Evolutionary conservation across 2,113 vertebrate genomes (phyloP).

Genomic region (Fregetta grallaria): DNA sequence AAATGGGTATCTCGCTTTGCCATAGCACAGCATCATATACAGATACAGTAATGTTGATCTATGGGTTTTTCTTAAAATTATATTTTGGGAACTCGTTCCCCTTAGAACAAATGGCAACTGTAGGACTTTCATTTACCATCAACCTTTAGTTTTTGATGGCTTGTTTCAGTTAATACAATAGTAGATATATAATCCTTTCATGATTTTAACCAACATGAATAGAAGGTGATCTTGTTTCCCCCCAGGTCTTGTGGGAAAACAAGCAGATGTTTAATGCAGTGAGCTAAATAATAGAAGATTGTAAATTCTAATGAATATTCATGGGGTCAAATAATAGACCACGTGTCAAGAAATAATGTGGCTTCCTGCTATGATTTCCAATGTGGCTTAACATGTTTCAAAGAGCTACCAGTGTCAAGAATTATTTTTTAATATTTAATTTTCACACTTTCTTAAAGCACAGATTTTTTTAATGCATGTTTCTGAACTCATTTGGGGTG

Average conservation of each 20-base stretch:
- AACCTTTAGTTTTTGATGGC: background rate
- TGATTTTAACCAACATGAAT: background rate
- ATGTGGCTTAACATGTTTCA: background rate
- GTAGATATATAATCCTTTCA: background rate
- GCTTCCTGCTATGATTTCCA: slow-evolving; percentile 13
- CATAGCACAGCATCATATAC: background rate
- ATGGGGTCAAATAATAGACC: background rate
- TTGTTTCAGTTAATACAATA: background rate
- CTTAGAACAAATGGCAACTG: background rate
- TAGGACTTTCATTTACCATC: background rate
- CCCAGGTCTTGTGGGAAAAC: background rate
- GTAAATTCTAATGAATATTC: slow-evolving; percentile 39
- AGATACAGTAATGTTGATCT: background rate
- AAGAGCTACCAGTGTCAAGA: background rate
- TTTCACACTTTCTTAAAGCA: background rate
- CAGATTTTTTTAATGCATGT: background rate
- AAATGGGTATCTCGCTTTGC: background rate
- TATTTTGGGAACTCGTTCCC: background rate
- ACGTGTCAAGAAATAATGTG: background rate
- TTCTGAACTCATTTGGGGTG: background rate
- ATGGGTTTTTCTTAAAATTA: background rate
- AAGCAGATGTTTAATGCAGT: background rate
- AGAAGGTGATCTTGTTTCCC: background rate
- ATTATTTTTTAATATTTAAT: background rate
- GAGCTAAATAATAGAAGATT: background rate